These are phyloP conservation scores for Pituophis catenifer DNA, from an alignment of 2,113 vertebrate genomes.

Conservation along the genomic window DNA sequence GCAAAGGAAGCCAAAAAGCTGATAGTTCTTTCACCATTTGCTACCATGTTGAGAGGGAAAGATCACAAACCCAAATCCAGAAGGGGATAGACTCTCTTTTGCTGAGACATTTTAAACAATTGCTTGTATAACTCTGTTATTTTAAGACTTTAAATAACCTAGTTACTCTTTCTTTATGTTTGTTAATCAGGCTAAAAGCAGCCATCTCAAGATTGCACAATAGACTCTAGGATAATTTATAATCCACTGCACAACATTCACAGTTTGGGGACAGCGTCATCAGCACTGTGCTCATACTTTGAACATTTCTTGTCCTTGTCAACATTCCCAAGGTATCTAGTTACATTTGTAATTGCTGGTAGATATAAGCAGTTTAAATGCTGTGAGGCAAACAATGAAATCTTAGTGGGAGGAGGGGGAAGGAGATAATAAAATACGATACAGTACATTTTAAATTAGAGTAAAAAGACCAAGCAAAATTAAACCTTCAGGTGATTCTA, in stretches of 20 bases:
- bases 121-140: not conserved
- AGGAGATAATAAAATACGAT: not conserved
- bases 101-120: not conserved
- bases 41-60: not conserved
- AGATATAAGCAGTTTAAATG: not conserved
- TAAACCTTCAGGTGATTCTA: constrained; percentile 10
- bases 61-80: not conserved
- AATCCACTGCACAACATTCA: not conserved
- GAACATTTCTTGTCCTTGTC: not conserved
- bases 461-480: not conserved
- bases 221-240: not conserved
- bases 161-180: not conserved
- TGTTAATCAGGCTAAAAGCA: not conserved
- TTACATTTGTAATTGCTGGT: not conserved
- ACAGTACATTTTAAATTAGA: not conserved
- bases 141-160: not conserved
- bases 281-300: not conserved
- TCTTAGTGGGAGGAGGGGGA: not conserved
- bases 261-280: not conserved
- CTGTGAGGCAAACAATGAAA: constrained; percentile 11
- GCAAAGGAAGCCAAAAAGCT: not conserved
- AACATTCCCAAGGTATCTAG: not conserved
- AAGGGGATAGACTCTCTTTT: not conserved
- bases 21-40: not conserved
- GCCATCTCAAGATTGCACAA: not conserved